phyloP scores from a whole-genome alignment of 2,888 invertebrate genomes.

The Epiblema foenella region DNA sequence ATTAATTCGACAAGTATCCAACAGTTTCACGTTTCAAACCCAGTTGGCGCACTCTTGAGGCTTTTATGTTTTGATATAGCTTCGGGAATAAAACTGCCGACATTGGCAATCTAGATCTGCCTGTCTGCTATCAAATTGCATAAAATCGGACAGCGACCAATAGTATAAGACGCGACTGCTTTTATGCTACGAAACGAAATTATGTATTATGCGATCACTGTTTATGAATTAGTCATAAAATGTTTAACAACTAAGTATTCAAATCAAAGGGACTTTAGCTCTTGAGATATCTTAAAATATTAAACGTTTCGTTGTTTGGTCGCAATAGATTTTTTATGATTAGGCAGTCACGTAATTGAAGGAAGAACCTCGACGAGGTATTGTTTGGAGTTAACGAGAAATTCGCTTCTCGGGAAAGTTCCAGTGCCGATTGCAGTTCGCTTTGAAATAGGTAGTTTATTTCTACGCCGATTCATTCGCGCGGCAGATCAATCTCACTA shows the following conservation, averaged over 20 bases:
- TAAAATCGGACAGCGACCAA: not conserved
- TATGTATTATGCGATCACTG: slow-evolving; percentile 10
- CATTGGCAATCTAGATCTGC: no score
- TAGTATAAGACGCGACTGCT: not conserved
- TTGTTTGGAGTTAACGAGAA: slow-evolving; percentile 6
- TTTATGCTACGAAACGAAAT: no score
- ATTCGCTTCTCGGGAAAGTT: slow-evolving; percentile 10
- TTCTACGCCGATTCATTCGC: slow-evolving; percentile 26
- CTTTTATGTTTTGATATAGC: not conserved
- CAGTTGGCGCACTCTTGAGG: no score
- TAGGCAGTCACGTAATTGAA: not conserved
- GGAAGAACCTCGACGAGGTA: not conserved
- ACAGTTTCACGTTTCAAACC: no score
- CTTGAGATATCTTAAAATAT: not conserved
- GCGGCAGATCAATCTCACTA: slow-evolving; percentile 40
- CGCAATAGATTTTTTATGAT: slow-evolving; percentile 1
- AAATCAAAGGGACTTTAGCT: slow-evolving; percentile 8
- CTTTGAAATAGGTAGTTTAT: slow-evolving; percentile 39
- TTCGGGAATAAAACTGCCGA: no score
- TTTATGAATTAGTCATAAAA: slow-evolving; percentile 21
- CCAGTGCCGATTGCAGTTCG: slow-evolving; percentile 10
- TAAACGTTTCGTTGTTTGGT: not conserved
- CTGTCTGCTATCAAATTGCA: no score
- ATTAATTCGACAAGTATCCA: no score
- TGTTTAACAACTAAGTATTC: not conserved